Evolutionary conservation across 2,797 vertebrate genomes (phyloP).

Genomic region (Propithecus perrieri): DNA sequence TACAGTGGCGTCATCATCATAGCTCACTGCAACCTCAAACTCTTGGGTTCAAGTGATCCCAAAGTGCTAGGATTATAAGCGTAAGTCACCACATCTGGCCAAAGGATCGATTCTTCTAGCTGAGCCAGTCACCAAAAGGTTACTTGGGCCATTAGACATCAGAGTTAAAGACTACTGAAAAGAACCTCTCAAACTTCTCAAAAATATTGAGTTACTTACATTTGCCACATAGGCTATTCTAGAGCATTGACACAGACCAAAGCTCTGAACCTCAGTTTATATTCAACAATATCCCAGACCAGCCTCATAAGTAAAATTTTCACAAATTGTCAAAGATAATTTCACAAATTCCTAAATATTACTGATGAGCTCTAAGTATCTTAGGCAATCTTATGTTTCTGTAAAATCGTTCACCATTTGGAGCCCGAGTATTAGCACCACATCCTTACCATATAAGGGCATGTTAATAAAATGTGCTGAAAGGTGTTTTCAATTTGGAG

Average conservation of each 20-base stretch:
- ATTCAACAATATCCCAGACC: background rate
- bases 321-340: background rate
- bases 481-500: background rate
- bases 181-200: background rate
- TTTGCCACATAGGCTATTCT: background rate
- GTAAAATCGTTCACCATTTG: background rate
- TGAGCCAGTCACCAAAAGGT: background rate
- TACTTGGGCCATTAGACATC: background rate
- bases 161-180: background rate
- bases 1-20: background rate
- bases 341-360: background rate
- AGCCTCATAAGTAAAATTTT: background rate
- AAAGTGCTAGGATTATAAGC: background rate
- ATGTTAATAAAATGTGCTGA: constrained; percentile 8
- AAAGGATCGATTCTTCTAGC: background rate
- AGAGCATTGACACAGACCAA: background rate
- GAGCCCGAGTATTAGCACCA: background rate
- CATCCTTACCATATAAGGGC: background rate
- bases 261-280: background rate
- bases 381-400: background rate
- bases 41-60: background rate
- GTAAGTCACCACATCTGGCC: background rate
- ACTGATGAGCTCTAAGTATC: background rate
- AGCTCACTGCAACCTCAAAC: background rate
- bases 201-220: background rate